Evolutionary conservation across 2,888 invertebrate genomes (phyloP), one percentile per base, ranked within the genome.

Genomic region (Apamea anceps): DNA sequence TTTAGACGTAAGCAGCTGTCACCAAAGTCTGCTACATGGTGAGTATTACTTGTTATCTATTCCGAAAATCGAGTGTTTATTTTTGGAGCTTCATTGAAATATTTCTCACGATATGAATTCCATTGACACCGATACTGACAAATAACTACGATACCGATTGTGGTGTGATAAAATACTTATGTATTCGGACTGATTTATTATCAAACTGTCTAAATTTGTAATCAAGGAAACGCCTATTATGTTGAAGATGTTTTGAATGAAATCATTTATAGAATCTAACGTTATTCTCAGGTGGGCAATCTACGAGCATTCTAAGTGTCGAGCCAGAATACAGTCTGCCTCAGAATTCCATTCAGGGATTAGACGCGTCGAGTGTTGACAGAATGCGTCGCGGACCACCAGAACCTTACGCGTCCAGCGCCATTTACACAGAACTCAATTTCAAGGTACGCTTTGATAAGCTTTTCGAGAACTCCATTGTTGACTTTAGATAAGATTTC

Each of bases 341-440:
- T 62, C 96, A 97, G 91, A 97, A 97, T 90, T 97, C 96, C 45
- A 95, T 97, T 87, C 96, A 96, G 88, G 96, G 96, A 83, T 93
- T 97, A 92, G 96, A 96, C 85, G 93, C 92, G 32, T 94, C 95
- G 75, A 97, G 96, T 88, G 96, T 95, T 66, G 96, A 97, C 87
- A 93, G 96, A 92, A 92, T 96, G 86, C 93, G 96, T 73, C 94
- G 96, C 78, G 94, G 94, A 82, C 96, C 96, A 86, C 96, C 96
- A 83, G 97, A 97, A 91, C 96, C 97, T 75, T 97, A 97, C 91
- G 97, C 96, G 60, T 96, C 97, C 79, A 97, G 94, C 90, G 97
- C 97, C 92, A 96, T 97, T 95, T 97, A 96, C 95, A 96, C 96
- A 88, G 96, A 97, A 94, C 96, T 97, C 94, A 97, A 96, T 93